Evolutionary conservation across 2,888 invertebrate genomes (phyloP).

Genomic region (Scaptomyza flava): DNA sequence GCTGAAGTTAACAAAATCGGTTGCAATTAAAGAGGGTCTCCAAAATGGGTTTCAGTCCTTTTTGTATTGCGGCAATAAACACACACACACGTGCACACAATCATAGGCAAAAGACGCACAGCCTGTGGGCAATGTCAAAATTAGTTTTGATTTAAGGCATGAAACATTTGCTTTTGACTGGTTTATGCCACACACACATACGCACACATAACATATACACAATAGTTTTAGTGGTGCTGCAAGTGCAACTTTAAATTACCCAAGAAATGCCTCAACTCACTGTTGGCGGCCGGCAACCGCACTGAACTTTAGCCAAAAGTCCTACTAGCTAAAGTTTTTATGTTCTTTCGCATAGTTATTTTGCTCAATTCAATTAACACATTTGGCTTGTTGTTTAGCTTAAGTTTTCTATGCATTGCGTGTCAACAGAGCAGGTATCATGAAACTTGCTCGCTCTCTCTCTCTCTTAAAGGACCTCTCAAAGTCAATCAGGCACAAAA

Average conservation of each 20-base stretch:
- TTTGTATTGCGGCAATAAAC: background rate
- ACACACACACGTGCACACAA: background rate
- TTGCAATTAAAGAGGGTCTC: constrained; percentile 12
- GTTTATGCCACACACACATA: constrained; percentile 20
- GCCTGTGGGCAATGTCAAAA: constrained; percentile 23
- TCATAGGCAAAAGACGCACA: background rate
- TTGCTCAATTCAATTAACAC: constrained; percentile 49
- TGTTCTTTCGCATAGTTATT: background rate
- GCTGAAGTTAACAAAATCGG: constrained; percentile 9
- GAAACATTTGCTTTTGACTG: constrained; percentile 34
- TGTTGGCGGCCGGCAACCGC: background rate
- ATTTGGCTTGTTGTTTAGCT: constrained; percentile 31
- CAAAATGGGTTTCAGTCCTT: background rate
- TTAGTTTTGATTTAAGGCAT: constrained; percentile 34
- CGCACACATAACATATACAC: background rate
- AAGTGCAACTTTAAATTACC: background rate
- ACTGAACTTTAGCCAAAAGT: background rate
- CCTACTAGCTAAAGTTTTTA: background rate
- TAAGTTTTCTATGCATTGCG: constrained; percentile 29
- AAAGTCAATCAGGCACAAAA: constrained; percentile 59
- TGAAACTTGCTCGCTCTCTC: background rate
- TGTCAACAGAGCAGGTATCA: background rate
- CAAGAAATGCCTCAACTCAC: background rate
- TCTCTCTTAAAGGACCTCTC: background rate
- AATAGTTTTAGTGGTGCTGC: background rate